Base-by-base conservation (phyloP, 2,888 invertebrate genomes). In the Ichneumoninae sp. region DNA sequence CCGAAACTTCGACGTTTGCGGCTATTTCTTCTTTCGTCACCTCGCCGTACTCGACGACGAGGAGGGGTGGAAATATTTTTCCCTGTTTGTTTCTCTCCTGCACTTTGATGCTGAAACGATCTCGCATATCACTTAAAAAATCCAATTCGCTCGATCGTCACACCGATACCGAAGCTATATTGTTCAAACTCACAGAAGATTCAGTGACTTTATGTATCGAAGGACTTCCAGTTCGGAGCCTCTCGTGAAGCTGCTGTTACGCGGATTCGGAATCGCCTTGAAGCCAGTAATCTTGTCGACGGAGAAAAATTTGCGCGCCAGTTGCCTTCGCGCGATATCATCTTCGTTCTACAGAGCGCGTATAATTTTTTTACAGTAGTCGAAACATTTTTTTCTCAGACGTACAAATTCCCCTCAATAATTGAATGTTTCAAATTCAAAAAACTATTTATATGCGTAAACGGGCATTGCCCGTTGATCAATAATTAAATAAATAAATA, bases 301-400 rank as follows among this genome's bases (percentile, higher is more conserved):
- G 7, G 96, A 89, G 92, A 96, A 97, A 91, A 97, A 96, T 83
- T 97, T 94, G 86, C 96, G 94, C 0, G 96, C 95, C 47, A 97
- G 91, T 89, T 95, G 95, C 96, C 96, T 96, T 65, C 95, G 95
- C 47, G 94, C 94, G 63, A 93, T 91, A 83, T 95, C 94, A 30
- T 93, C 87, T 36, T 87, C 80, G 52, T 87, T 74, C 89, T 89
- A 66, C 13, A 74, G 63, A 83, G 7, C 33, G 1, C 0, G 30
- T 16, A 30, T 13, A 33, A 6, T 16, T n/a, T 16, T 30, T 6
- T 30, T 16, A 33, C 4, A 6, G 10, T 63, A 33, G 13, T 7
- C n/a, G 63, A 16, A 16, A 7, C 16, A 40, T 60, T 26, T 26
- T 16, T 26, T 8, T 16, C 13, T 60, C 22, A 5, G 26, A 54